A percentile compares a stretch with the other conserved stretches of the same genome.
Evolutionary conservation across 2,113 vertebrate species (phyloP).

Genomic region (Sphaerodactylus townsendi): DNA sequence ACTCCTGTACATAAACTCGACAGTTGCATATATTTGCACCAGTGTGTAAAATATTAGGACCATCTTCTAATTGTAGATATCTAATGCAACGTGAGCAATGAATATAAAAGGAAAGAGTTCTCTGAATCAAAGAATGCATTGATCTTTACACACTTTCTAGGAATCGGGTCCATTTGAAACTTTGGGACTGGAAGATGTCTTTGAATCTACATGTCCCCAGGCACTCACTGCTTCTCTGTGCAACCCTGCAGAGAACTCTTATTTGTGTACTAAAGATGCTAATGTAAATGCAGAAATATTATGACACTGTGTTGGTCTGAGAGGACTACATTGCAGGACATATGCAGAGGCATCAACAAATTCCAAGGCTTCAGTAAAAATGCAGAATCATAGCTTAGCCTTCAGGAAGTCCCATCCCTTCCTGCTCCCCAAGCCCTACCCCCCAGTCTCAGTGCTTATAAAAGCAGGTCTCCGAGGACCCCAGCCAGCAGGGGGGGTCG

Average conservation of each 20-base stretch:
- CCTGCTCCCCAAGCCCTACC: too few species aligned
- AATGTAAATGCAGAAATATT: neutral
- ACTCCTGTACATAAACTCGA: neutral
- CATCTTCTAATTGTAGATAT: too few species aligned
- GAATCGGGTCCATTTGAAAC: neutral
- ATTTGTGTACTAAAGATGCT: neutral
- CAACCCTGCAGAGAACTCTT: neutral
- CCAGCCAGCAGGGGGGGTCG: too few species aligned
- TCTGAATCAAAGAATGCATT: neutral
- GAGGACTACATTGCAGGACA: neutral
- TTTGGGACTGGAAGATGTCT: neutral
- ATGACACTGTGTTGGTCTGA: neutral
- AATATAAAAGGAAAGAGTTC: neutral
- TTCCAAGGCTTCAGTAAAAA: neutral
- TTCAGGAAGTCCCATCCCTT: neutral
- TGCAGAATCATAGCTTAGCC: neutral
- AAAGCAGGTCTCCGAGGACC: too few species aligned
- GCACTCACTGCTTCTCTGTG: neutral
- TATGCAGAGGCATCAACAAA: neutral
- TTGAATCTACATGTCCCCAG: neutral
- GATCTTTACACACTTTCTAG: neutral
- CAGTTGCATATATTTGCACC: neutral
- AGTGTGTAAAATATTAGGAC: neutral
- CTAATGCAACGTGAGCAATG: too few species aligned
- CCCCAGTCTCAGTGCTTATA: too few species aligned